Base-by-base conservation (phyloP, 2,888 invertebrate species). In the Habrosyne pyritoides region DNA sequence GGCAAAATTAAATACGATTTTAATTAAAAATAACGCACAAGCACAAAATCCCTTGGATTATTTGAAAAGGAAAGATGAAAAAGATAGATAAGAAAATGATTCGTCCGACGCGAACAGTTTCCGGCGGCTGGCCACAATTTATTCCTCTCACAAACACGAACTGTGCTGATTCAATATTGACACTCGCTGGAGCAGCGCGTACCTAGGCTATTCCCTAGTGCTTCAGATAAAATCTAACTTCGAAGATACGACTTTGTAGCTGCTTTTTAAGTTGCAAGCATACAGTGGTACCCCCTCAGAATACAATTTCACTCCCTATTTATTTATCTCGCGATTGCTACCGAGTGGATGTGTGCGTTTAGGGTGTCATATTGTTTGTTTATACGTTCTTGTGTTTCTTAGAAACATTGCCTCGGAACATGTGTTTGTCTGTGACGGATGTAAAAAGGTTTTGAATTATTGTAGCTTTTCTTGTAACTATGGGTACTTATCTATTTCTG, bases 161-260 rank as follows among this genome's bases (percentile, higher is more conserved):
- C 80, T 75, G 78, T 69, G 81, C 84, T 84, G 85, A 85, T 88
- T 87, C 89, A 90, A 90, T 90, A 90, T 90, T 90, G 89, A 89
- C 87, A 83, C 77, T 78, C 74, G 82, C 81, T 78, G 77, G 76
- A 79, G 72, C 66, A 70, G 65, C 67, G 50, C 47, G 73, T 78
- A 81, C 81, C 83, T 82, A 83, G 81, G 73, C 75, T 82, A 84
- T 83, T 84, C 84, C 82, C 84, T 68, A 69, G 82, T 69, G 82
- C 75, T 83, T 75, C 68, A 74, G 76, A 76, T 75, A 77, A 75
- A 74, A 81, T 83, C 75, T 77, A 81, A 78, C 77, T 80, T 77
- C 69, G 72, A 75, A 76, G 80, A 82, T 79, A 77, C 75, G 72
- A 74, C 75, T 79, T 79, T 75, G 76, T 75, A 75, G 74, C 72